A percentile compares a stretch with the other conserved stretches of the same genome.
Evolutionary conservation across 2,797 vertebrate genomes (phyloP).

Genomic region (Gila robusta): DNA sequence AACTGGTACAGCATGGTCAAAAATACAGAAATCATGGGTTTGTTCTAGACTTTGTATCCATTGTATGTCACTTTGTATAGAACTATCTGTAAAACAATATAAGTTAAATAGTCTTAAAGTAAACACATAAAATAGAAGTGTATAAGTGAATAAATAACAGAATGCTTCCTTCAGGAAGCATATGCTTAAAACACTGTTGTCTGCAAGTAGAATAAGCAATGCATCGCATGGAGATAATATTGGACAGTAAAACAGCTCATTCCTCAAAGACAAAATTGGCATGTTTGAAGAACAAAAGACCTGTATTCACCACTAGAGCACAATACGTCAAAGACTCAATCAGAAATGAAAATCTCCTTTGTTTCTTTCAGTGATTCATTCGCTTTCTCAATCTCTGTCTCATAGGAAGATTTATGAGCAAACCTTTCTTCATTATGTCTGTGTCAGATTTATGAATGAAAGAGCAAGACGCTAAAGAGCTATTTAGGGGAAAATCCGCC

Average conservation of each 20-base stretch:
- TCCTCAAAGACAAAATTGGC: not conserved
- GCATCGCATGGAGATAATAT: not conserved
- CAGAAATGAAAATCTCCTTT: conserved; percentile 23
- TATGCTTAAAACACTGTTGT: not conserved
- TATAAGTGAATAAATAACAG: not conserved
- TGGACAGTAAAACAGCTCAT: not conserved
- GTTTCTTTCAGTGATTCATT: conserved; percentile 18
- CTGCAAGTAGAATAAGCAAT: not conserved
- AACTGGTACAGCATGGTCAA: not conserved
- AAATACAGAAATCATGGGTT: not conserved
- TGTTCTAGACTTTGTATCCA: not conserved
- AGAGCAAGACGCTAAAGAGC: conserved; percentile 28
- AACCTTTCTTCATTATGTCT: conserved; percentile 39
- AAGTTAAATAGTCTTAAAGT: not conserved
- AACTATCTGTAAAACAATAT: not conserved
- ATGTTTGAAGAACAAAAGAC: conserved; percentile 6
- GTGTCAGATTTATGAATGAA: conserved; percentile 59
- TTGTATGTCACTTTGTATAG: not conserved
- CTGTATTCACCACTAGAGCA: not conserved
- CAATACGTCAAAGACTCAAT: conserved; percentile 13
- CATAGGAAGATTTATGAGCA: conserved; percentile 16
- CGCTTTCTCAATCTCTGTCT: not conserved
- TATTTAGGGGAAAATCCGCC: conserved; percentile 42
- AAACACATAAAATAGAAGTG: not conserved
- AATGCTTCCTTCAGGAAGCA: not conserved